Evolutionary conservation across 92 coral and sea anemone genomes (phyloP).

Genomic region (Palythoa heliodiscus): DNA sequence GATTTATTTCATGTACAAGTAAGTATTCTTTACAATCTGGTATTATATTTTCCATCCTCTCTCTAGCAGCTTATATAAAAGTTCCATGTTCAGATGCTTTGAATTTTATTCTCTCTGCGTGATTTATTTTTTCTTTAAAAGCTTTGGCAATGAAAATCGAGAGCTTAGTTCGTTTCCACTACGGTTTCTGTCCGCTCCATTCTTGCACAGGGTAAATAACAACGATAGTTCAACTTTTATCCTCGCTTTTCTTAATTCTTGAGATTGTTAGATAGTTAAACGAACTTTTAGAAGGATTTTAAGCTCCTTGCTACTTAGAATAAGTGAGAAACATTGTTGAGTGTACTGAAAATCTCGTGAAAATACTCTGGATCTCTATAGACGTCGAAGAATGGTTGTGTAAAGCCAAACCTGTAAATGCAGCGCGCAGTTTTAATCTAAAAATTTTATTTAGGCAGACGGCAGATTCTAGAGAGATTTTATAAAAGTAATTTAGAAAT

Average conservation of each 20-base stretch:
- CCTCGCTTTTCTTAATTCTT: neutral
- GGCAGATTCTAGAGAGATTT: neutral
- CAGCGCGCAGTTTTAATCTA: slow-evolving; percentile 8
- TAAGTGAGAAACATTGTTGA: neutral
- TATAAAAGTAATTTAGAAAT: neutral
- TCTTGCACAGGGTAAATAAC: slow-evolving; percentile 41
- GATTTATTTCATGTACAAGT: slow-evolving; percentile 56
- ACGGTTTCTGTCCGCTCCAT: slow-evolving; percentile 29
- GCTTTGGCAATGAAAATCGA: slow-evolving; percentile 3
- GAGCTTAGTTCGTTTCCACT: slow-evolving; percentile 23
- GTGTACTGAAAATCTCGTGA: slow-evolving; percentile 11
- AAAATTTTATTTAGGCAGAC: neutral
- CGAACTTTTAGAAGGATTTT: neutral
- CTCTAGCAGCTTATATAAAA: neutral
- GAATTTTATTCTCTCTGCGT: neutral
- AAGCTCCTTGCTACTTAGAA: neutral
- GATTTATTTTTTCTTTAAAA: slow-evolving; percentile 21
- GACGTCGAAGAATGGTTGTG: slow-evolving; percentile 21
- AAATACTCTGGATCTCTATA: slow-evolving; percentile 13
- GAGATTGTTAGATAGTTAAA: neutral
- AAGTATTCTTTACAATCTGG: slow-evolving; percentile 78
- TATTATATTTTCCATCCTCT: slow-evolving; percentile 77
- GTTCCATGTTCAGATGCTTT: neutral
- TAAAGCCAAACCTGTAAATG: slow-evolving; percentile 33
- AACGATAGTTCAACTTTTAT: slow-evolving; percentile 12